Percentiles rank a stretch among this genome's conserved stretches.
These are phyloP conservation scores for Fopius arisanus DNA, from an alignment of 1,140 invertebrate species.

Conservation along the genomic window DNA sequence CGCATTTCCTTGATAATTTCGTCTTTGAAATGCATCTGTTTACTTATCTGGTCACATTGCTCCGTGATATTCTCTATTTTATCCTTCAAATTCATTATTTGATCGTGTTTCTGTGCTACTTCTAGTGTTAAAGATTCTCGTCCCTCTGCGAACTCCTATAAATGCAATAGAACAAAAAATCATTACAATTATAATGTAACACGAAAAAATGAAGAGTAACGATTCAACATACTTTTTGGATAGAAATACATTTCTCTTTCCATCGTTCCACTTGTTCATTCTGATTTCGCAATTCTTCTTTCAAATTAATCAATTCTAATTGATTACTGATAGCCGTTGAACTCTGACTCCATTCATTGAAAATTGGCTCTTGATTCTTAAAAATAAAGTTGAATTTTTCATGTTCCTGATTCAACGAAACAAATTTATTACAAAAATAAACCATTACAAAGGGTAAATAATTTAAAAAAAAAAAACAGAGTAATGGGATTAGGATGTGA, in stretches of 20 bases:
- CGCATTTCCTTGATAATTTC: slow-evolving; percentile 67
- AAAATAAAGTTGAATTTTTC: not conserved
- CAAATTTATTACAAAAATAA: not conserved
- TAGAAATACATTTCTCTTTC: slow-evolving; percentile 39
- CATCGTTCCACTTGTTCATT: slow-evolving; percentile 42
- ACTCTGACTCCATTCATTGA: not conserved
- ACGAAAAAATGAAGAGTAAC: not conserved
- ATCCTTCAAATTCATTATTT: slow-evolving; percentile 52
- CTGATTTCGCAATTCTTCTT: slow-evolving; percentile 46
- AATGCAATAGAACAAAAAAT: not conserved
- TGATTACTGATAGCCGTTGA: not conserved
- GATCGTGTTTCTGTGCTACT: slow-evolving; percentile 64
- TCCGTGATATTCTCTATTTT: slow-evolving; percentile 62
- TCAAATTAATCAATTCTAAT: slow-evolving; percentile 34
- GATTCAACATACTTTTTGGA: slow-evolving; percentile 53
- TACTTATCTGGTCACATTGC: slow-evolving; percentile 56
- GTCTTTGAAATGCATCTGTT: slow-evolving; percentile 65
- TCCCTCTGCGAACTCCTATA: slow-evolving; percentile 57
- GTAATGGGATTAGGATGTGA: not conserved
- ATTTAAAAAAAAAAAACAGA: not conserved
- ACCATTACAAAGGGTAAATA: not conserved
- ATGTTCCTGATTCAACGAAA: not conserved
- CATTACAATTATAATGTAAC: not conserved
- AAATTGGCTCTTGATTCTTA: not conserved
- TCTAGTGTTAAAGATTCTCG: slow-evolving; percentile 61